Evolutionary conservation across 2,113 vertebrate genomes (phyloP).

Genomic region (Galeopterus variegatus): DNA sequence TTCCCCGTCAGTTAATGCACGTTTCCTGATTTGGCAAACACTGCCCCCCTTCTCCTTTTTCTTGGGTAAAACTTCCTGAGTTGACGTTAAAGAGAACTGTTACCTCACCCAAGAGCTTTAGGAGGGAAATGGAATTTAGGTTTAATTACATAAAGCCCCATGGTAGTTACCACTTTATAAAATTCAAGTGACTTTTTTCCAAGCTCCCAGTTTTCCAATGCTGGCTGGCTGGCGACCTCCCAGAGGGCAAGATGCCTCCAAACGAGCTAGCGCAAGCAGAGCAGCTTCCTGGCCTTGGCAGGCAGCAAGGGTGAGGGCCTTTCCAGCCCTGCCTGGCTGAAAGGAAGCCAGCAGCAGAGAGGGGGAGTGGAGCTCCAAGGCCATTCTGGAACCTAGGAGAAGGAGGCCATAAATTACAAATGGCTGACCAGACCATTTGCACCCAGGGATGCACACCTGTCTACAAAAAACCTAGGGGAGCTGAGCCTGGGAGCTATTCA

Average conservation of each 20-base stretch:
- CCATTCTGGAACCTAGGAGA: conserved; percentile 41
- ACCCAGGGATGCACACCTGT: no score
- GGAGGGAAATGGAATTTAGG: conserved; percentile 67
- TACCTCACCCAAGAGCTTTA: conserved; percentile 46
- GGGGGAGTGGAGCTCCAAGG: not conserved
- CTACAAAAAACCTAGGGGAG: not conserved
- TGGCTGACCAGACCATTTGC: not conserved
- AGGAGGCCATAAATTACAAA: not conserved
- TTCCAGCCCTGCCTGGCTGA: not conserved
- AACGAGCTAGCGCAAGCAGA: not conserved
- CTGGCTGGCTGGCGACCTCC: conserved; percentile 1
- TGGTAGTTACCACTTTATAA: conserved; percentile 78
- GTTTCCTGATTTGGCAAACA: conserved; percentile 84
- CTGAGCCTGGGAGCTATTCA: not conserved
- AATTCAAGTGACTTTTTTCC: conserved; percentile 71
- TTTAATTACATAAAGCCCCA: conserved; percentile 63
- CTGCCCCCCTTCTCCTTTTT: conserved; percentile 6
- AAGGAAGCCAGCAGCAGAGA: not conserved
- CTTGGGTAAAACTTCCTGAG: conserved; percentile 81
- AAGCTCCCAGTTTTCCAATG: conserved; percentile 64
- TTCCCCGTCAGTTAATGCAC: conserved; percentile 72
- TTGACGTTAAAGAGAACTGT: conserved; percentile 70
- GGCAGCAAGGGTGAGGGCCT: conserved; percentile 19
- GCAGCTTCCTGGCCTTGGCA: conserved; percentile 41
- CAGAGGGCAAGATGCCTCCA: not conserved